phyloP scores from a whole-genome alignment of 2,113 vertebrate genomes.

The Petrocephalus zakoni region DNA sequence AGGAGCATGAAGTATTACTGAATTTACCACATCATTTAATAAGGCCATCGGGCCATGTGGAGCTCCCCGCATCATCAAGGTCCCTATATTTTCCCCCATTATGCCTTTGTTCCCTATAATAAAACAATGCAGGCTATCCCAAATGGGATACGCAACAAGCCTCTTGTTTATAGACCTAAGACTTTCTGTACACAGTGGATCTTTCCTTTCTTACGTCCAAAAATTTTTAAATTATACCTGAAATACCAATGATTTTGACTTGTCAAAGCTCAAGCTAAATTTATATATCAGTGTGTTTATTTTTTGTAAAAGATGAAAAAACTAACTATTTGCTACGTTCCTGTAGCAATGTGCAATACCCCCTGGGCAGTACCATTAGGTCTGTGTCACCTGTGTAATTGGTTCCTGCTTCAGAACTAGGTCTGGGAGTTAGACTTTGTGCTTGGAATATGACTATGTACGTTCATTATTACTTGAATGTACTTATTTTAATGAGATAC shows the following conservation, averaged over 20 bases:
- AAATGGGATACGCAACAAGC: neutral
- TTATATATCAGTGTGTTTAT: neutral
- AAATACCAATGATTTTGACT: neutral
- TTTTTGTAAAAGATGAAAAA: neutral
- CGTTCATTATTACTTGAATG: constrained; percentile 67
- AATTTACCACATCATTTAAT: neutral
- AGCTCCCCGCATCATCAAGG: neutral
- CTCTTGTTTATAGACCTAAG: neutral
- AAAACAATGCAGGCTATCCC: neutral
- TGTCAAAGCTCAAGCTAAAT: neutral
- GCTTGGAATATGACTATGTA: constrained; percentile 5
- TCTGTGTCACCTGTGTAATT: neutral
- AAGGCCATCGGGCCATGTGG: neutral
- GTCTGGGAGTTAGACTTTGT: neutral
- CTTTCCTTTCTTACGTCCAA: neutral
- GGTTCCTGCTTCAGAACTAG: neutral
- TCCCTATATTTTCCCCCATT: constrained; percentile 14
- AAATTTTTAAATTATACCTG: neutral
- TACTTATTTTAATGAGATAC: constrained; percentile 52
- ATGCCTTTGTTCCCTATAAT: constrained; percentile 12
- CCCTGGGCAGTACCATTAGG: neutral
- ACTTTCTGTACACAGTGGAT: neutral
- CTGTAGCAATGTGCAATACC: constrained; percentile 13
- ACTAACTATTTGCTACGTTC: neutral
- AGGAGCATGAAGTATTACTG: neutral